Percentiles rank a stretch among this genome's conserved stretches.
Evolutionary conservation across 35 echinoderm and acorn worm genomes (phyloP).

Genomic region (Ptychodera flava): DNA sequence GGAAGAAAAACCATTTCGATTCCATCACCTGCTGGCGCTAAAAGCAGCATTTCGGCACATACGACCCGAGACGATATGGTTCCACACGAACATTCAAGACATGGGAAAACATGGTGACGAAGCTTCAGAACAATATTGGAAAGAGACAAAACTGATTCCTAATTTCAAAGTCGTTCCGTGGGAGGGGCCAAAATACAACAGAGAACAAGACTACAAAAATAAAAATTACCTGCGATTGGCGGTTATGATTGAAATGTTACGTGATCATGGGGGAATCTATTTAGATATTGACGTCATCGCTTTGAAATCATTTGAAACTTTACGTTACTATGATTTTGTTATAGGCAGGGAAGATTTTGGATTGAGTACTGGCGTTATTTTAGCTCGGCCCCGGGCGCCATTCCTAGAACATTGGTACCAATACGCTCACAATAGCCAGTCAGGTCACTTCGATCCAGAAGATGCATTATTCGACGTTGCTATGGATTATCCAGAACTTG

Average conservation of each 20-base stretch:
- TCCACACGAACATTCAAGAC: background rate
- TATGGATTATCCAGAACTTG: background rate
- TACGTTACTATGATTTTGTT: background rate
- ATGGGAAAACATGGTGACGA: background rate
- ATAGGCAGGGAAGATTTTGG: background rate
- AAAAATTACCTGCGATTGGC: background rate
- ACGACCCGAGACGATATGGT: background rate
- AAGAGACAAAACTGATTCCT: background rate
- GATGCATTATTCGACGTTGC: background rate
- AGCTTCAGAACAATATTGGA: background rate
- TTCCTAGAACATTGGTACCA: background rate
- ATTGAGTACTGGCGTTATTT: background rate
- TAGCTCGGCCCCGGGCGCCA: background rate
- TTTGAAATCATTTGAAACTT: background rate
- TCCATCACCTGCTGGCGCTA: background rate
- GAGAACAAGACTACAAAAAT: background rate
- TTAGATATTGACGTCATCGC: background rate
- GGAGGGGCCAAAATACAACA: background rate
- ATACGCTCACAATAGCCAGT: background rate
- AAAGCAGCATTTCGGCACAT: background rate
- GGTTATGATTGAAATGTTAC: background rate
- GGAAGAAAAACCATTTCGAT: background rate
- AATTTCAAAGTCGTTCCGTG: background rate
- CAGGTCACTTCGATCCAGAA: background rate
- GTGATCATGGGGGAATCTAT: background rate